Evolutionary conservation across 2,797 vertebrate genomes (phyloP).

Genomic region (Hipposideros larvatus): DNA sequence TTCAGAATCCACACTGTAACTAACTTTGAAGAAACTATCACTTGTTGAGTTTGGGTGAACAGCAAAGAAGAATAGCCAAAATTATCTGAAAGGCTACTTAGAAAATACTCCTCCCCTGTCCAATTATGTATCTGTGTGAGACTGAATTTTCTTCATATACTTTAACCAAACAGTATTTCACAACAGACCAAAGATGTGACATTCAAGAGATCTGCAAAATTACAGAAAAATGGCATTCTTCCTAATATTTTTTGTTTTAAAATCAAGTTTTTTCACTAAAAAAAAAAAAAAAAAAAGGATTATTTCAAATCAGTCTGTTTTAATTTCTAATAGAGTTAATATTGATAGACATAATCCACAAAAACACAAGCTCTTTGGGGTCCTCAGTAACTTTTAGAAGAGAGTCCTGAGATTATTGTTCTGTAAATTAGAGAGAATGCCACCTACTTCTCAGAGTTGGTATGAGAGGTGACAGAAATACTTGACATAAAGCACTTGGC

Average conservation of each 20-base stretch:
- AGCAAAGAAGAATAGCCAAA: background rate
- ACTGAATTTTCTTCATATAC: slow-evolving; percentile 34
- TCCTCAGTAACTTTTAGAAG: background rate
- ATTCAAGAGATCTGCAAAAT: background rate
- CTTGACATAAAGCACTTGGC: background rate
- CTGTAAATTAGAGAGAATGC: background rate
- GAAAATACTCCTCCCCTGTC: slow-evolving; percentile 1
- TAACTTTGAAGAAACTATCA: background rate
- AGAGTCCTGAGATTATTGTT: background rate
- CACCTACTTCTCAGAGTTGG: background rate
- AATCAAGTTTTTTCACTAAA: background rate
- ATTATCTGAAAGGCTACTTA: background rate
- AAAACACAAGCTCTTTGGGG: background rate
- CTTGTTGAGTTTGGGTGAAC: background rate
- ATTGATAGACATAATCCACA: background rate
- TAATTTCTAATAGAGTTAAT: slow-evolving; percentile 30
- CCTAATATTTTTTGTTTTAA: slow-evolving; percentile 14
- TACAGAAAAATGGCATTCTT: slow-evolving; percentile 31
- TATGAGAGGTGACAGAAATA: background rate
- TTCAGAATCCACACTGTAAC: background rate
- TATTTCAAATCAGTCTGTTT: slow-evolving; percentile 2
- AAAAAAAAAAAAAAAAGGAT: background rate
- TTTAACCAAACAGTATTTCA: slow-evolving; percentile 3
- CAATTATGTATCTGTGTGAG: background rate
- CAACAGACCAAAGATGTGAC: background rate